Conservation (phyloP, 2,888 invertebrate species). For the Cosmia trapezina region DNA sequence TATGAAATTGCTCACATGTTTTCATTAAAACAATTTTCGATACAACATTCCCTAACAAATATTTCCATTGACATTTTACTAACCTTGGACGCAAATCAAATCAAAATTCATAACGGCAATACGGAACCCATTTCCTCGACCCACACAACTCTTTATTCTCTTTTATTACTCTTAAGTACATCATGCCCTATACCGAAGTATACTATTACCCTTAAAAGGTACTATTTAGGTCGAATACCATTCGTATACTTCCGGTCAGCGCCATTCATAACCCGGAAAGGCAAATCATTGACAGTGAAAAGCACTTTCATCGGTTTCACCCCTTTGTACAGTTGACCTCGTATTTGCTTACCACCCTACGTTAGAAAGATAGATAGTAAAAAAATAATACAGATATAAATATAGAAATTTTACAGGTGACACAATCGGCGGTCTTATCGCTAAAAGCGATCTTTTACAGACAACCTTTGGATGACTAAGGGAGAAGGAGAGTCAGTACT, state of each 20-base stretch:
- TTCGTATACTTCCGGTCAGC: slow-evolving; percentile 64
- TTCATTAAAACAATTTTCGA: background rate
- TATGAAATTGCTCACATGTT: background rate
- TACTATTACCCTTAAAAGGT: slow-evolving; percentile 51
- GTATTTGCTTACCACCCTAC: background rate
- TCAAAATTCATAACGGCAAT: slow-evolving; percentile 42
- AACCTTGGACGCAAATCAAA: slow-evolving; percentile 17
- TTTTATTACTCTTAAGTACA: slow-evolving; percentile 34
- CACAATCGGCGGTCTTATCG: no score
- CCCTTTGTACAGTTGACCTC: slow-evolving; percentile 30
- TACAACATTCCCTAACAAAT: background rate
- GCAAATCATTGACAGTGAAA: slow-evolving; percentile 57
- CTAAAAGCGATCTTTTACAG: no score
- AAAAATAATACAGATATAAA: no score
- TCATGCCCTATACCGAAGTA: slow-evolving; percentile 18
- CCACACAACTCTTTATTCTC: slow-evolving; percentile 22
- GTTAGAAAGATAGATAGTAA: no score
- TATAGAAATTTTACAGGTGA: no score
- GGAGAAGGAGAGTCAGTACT: no score
- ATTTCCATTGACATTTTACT: background rate
- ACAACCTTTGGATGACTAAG: no score
- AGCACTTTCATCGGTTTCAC: slow-evolving; percentile 52
- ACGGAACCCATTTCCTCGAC: slow-evolving; percentile 36
- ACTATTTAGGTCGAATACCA: slow-evolving; percentile 60
- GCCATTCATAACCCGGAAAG: slow-evolving; percentile 59